Evolutionary conservation across 2,888 invertebrate species (phyloP), one percentile per base, ranked within the genome.

Genomic region (Patella ulyssiponensis): DNA sequence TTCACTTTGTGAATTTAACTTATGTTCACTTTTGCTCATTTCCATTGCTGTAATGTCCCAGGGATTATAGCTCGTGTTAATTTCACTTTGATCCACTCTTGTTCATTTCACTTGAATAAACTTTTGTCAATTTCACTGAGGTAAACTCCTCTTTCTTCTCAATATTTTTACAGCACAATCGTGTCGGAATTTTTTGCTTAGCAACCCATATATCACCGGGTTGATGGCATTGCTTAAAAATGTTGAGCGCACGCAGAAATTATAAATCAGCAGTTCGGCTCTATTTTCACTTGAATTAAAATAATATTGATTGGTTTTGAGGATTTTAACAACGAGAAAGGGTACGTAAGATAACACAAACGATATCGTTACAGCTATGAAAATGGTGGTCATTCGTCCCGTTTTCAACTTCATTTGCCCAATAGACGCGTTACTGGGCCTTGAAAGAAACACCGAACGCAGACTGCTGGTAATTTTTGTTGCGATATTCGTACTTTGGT

Each of bases 181-280:
- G 69, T 83, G 80, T 44, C 84, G 77, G 70, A 84, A 82, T 69
- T 83, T 84, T 9, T 77, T 77, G 80, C 88, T 88, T 33, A 86
- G 77, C 15, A 86, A 74, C 77, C 88, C 82, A 78, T 88, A 88
- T 33, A 87, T 85, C 56, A 88, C 80, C 4, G 88, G 88, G 64
- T 88, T 87, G 17, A 86, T 82, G 44, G 84, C 83, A 56, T 86
- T 86, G 79, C 86, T 86, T n/a, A 88, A 81, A 71, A 88, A 86
- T 77, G 86, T 86, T 17, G 86, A 86, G n/a, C 88, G 82, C 44
- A 85, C 86, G 74, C 84, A 85, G 27, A 88, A 80, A 75, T 87
- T 87, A 78, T 86, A 87, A 20, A 84, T 72, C 12, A 87, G 78
- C 75, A 86, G 85, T 69, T 84, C 83, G 1, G 77, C 71, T 4